Percentiles rank a stretch among this genome's conserved stretches.
phyloP scores from a whole-genome alignment of 2,113 vertebrate genomes.

The Zonotrichia leucophrys region DNA sequence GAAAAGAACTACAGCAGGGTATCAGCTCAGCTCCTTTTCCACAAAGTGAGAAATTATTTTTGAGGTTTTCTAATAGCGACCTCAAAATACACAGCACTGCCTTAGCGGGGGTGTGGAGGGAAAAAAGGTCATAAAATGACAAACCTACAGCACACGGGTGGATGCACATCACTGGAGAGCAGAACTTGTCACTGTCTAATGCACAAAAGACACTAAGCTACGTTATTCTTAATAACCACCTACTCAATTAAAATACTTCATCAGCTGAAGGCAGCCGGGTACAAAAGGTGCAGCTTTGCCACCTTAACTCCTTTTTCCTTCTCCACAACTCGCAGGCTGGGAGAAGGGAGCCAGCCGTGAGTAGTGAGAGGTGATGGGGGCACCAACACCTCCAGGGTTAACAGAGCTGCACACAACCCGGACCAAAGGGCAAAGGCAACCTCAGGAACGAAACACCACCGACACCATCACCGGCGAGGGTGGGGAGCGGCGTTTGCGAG shows the following conservation, averaged over 20 bases:
- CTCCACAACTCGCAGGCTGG: fast-evolving
- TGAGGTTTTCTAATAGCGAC: not conserved
- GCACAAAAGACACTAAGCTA: not conserved
- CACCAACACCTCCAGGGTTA: not conserved
- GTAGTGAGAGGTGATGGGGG: fast-evolving
- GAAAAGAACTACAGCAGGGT: not conserved
- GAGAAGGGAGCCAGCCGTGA: not conserved
- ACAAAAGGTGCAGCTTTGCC: not conserved
- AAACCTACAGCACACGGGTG: not conserved
- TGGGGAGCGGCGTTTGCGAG: fast-evolving
- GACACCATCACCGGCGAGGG: fast-evolving
- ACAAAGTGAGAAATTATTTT: not conserved
- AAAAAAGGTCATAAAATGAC: not conserved
- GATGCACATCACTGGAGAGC: not conserved
- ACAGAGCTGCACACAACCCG: not conserved
- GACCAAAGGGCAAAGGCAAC: not conserved
- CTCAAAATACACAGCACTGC: not conserved
- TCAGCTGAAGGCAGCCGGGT: fast-evolving
- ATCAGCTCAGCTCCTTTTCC: not conserved
- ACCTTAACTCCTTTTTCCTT: not conserved
- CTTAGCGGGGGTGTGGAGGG: fast-evolving
- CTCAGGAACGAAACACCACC: fast-evolving
- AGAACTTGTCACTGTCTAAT: not conserved
- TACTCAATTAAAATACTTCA: not conserved
- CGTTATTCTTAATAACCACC: not conserved